These are phyloP conservation scores for Limnodromus scolopaceus DNA, from an alignment of 2,797 vertebrate species.

Conservation along the genomic window DNA sequence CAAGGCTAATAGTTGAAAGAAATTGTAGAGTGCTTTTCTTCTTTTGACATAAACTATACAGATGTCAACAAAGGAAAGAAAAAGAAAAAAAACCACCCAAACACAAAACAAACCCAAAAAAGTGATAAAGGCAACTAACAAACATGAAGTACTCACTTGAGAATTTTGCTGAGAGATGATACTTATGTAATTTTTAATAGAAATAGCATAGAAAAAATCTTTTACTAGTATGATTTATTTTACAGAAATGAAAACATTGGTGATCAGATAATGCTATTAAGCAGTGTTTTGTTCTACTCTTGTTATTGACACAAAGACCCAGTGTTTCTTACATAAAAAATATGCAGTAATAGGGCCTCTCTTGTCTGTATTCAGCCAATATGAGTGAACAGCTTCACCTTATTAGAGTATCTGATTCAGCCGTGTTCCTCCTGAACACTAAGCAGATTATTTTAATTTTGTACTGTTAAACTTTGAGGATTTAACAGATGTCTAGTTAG, in stretches of 20 bases:
- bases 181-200: background rate
- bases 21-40: background rate
- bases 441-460: background rate
- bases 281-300: background rate
- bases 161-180: background rate
- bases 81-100: background rate
- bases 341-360: background rate
- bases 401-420: background rate
- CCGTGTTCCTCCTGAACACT: background rate
- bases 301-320: background rate
- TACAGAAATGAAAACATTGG: background rate
- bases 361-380: background rate
- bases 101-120: background rate
- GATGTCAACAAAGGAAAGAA: background rate
- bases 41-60: constrained; percentile 9
- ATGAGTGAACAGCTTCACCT: background rate
- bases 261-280: background rate
- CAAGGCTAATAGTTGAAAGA: constrained; percentile 20
- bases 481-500: constrained; percentile 3
- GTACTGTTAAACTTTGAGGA: background rate
- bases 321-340: background rate
- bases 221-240: background rate
- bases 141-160: background rate
- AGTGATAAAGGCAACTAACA: background rate
- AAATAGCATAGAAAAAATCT: background rate